Percentiles rank a stretch among this genome's conserved stretches.
Conservation (phyloP, 2,888 invertebrate genomes). For the Leucophenga montana region DNA sequence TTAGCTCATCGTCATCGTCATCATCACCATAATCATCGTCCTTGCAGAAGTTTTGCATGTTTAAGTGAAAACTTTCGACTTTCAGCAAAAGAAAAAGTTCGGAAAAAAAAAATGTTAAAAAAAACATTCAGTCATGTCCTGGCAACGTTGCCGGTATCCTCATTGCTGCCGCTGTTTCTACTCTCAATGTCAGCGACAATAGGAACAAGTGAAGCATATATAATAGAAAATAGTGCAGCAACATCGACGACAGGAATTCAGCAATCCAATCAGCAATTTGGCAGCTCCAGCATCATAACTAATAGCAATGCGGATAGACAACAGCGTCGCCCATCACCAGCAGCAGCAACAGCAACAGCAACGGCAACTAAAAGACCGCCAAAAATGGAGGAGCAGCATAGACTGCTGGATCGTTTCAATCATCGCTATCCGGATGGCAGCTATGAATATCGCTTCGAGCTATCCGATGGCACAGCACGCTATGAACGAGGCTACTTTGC, state of each 20-base stretch:
- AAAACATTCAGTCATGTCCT: too few species aligned
- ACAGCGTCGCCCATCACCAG: too few species aligned
- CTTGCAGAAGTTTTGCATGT: too few species aligned
- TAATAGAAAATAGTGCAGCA: neutral
- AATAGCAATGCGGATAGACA: neutral
- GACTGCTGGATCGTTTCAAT: slow-evolving; percentile 61
- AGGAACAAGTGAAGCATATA: neutral
- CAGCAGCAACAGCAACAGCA: neutral
- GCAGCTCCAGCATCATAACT: neutral
- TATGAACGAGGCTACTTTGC: slow-evolving; percentile 69
- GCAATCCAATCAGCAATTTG: neutral
- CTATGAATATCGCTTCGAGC: slow-evolving; percentile 69
- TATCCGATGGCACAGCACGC: slow-evolving; percentile 67
- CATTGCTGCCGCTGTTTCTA: too few species aligned
- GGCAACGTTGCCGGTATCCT: neutral
- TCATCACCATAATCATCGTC: too few species aligned
- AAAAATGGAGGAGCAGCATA: slow-evolving; percentile 19
- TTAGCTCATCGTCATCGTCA: too few species aligned
- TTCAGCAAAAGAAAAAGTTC: too few species aligned
- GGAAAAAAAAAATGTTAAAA: too few species aligned
- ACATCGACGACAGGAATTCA: neutral
- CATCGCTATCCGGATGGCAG: slow-evolving; percentile 69
- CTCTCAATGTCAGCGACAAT: neutral
- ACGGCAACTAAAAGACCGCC: slow-evolving; percentile 12
- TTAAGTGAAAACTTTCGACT: too few species aligned